A percentile compares a stretch with the other conserved stretches of the same genome.
These are phyloP conservation scores for Caenorhabditis angaria DNA, from an alignment of 2,888 invertebrate genomes.

Conservation along the genomic window DNA sequence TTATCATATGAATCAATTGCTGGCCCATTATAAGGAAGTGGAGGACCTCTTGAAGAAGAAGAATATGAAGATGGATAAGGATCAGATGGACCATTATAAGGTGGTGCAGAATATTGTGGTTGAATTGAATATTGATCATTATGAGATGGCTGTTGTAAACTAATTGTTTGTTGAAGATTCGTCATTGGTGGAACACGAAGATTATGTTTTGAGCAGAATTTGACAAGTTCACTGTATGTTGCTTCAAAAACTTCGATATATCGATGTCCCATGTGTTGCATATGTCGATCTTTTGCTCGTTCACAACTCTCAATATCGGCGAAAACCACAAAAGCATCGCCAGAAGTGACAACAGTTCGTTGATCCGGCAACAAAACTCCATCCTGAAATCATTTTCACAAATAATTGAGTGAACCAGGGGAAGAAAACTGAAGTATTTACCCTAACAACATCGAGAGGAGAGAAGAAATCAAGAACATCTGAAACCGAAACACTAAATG, in stretches of 20 bases:
- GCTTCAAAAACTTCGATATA: conserved; percentile 56
- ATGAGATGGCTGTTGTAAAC: not conserved
- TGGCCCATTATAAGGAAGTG: not conserved
- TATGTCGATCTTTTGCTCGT: conserved; percentile 43
- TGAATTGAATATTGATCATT: not conserved
- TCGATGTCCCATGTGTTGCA: conserved; percentile 52
- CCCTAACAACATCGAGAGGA: conserved; percentile 44
- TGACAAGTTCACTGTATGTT: conserved; percentile 30
- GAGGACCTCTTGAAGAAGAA: not conserved
- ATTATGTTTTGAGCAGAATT: conserved; percentile 41
- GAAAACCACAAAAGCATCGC: conserved; percentile 49
- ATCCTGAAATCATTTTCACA: conserved; percentile 29
- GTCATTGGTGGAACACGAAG: conserved; percentile 22
- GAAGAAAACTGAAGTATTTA: conserved; percentile 11
- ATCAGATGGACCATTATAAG: conserved; percentile 1
- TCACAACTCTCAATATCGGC: conserved; percentile 36
- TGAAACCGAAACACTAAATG: conserved; percentile 34
- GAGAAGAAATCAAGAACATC: conserved; percentile 50
- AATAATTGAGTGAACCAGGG: not conserved
- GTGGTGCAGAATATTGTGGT: conserved; percentile 1
- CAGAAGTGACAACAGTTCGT: conserved; percentile 21
- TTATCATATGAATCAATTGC: not conserved
- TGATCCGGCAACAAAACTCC: conserved; percentile 49
- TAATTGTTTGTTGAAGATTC: too few relatives aligned
- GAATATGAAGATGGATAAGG: too few relatives aligned